Conservation (phyloP, 2,888 invertebrate genomes). For the Agonopterix arenella region DNA sequence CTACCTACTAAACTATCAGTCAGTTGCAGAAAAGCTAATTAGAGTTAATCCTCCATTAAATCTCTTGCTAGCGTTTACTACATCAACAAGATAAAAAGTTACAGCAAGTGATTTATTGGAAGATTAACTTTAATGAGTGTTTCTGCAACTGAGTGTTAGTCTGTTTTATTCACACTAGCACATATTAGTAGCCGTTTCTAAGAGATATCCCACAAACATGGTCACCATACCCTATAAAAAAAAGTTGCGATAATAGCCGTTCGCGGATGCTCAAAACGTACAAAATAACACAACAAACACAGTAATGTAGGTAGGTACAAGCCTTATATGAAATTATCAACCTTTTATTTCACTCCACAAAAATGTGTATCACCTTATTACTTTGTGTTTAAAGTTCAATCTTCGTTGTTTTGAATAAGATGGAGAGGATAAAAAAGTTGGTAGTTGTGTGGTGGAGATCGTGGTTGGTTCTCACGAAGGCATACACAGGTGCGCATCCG, state of each 20-base stretch:
- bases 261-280: slow-evolving; percentile 67
- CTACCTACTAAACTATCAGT: no score
- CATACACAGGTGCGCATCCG: slow-evolving; percentile 71
- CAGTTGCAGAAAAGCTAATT: no score
- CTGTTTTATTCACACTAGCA: no score
- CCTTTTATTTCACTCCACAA: neutral
- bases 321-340: slow-evolving; percentile 21
- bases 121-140: no score
- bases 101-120: no score
- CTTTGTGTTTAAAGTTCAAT: neutral
- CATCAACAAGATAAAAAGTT: no score
- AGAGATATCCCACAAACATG: slow-evolving; percentile 14
- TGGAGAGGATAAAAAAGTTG: neutral
- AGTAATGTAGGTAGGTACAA: slow-evolving; percentile 32
- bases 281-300: slow-evolving; percentile 69
- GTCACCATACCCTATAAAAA: slow-evolving; percentile 36
- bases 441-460: slow-evolving; percentile 25
- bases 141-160: no score
- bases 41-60: no score
- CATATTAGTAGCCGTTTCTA: no score
- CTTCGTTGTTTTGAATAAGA: neutral
- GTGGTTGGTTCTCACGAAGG: slow-evolving; percentile 60
- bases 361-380: no score
- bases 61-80: no score
- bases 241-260: slow-evolving; percentile 61